phyloP scores from a whole-genome alignment of 2,888 invertebrate species.

The Sylvicola fuscatus region DNA sequence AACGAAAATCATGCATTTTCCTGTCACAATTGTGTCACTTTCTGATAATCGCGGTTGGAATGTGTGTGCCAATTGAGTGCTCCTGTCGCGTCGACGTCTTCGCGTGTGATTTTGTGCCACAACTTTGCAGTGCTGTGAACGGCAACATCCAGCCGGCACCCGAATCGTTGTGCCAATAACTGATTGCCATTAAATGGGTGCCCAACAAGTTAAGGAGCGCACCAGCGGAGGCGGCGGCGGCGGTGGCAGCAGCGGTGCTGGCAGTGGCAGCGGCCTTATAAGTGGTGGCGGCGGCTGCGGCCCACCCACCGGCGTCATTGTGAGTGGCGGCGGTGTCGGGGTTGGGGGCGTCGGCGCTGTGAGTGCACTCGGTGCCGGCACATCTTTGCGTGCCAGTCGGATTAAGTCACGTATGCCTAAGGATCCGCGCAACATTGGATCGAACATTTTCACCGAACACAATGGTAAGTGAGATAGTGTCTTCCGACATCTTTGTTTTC shows the following conservation, averaged over 20 bases:
- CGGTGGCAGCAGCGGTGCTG: conserved; percentile 10
- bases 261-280: not conserved
- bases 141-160: no score
- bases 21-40: no score
- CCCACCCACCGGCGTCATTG: conserved; percentile 1
- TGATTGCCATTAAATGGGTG: conserved; percentile 46
- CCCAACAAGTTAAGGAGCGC: conserved; percentile 85
- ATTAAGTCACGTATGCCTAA: conserved; percentile 55
- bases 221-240: conserved; percentile 41
- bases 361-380: conserved; percentile 20
- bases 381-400: conserved; percentile 51
- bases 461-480: conserved; percentile 53
- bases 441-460: conserved; percentile 88
- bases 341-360: conserved; percentile 13
- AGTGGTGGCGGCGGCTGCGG: no score
- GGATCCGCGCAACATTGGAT: conserved; percentile 66
- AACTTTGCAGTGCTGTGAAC: no score
- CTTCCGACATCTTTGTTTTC: no score
- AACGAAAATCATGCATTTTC: no score
- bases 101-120: no score
- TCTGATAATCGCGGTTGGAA: no score
- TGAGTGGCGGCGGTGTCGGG: conserved; percentile 17
- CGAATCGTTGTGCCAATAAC: no score
- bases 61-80: no score
- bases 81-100: no score